Conservation (phyloP, 2,797 vertebrate genomes). For the Enteromius radiatus region DNA sequence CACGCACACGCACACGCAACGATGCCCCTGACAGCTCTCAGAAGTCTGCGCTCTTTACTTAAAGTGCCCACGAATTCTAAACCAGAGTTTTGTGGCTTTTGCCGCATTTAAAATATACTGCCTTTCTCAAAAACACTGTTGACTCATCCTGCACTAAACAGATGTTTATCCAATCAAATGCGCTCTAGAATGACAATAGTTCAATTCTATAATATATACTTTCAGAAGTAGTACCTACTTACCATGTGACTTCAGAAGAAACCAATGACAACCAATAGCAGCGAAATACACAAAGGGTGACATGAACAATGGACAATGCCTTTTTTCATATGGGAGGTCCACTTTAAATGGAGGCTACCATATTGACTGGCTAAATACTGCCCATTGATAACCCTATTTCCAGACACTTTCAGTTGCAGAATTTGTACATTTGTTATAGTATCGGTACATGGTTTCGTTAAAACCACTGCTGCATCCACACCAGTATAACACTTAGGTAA, state of each 20-base stretch:
- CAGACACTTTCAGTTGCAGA: not conserved
- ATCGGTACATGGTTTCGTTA: not conserved
- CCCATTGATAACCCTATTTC: not conserved
- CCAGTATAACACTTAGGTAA: not conserved
- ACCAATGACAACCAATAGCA: not conserved
- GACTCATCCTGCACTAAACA: not conserved
- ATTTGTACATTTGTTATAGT: not conserved
- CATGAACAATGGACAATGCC: not conserved
- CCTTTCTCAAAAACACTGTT: not conserved
- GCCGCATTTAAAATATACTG: not conserved
- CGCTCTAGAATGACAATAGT: not conserved
- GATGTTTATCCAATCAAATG: not conserved
- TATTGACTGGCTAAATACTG: not conserved
- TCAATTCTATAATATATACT: not conserved
- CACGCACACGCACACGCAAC: constrained; percentile 6
- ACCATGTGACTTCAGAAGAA: not conserved
- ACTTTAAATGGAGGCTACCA: not conserved
- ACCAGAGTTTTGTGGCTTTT: not conserved
- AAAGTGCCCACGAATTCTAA: constrained; percentile 54
- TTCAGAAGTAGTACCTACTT: not conserved
- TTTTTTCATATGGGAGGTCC: not conserved
- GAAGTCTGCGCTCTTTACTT: constrained; percentile 55
- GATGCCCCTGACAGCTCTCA: not conserved
- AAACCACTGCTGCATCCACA: not conserved
- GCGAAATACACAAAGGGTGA: not conserved